Evolutionary conservation across 2,888 invertebrate species (phyloP), one percentile per base, ranked within the genome.

Genomic region (Andrena haemorrhoa): DNA sequence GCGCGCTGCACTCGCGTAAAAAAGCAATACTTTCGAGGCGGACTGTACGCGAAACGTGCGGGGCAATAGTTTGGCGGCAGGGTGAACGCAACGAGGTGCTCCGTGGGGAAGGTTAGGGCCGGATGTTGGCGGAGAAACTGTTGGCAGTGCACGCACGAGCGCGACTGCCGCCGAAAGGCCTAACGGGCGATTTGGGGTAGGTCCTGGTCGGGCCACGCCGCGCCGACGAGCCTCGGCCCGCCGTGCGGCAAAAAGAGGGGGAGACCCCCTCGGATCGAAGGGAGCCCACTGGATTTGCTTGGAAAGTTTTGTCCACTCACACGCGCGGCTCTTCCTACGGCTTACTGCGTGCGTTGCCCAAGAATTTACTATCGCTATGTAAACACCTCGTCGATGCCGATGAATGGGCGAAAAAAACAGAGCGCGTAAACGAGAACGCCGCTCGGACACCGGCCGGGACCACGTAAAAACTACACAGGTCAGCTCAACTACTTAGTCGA

Each of bases 21-120:
- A 64, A 64, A 31, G 56, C 12, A 26, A 41, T 66, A 68, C 49
- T 87, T 83, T 81, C 71, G 26, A 23, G 29, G 20, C 29, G 35
- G 90, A 86, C 90, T 91, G 91, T 90, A 90, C 90, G 66, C 74
- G 77, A 63, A 75, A 66, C 82, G 77, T 66, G 82, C 58, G 83
- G 82, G 91, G 86, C 91, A 92, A 91, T 91, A 87, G 86, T 91
- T 91, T 86, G 84, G 87, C 90, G 80, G 89, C 85, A 86, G 80
- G 71, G 80, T 78, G 85, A 87, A 88, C 89, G 86, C 88, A 89
- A 92, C 89, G 83, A 79, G 84, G 87, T 83, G 86, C 83, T 83
- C 86, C 88, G 91, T 93, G 92, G 88, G 93, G 91, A 92, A 93
- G 93, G 93, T 93, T 93, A 93, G 91, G 93, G 90, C 90, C 91